Percentiles rank a stretch among this genome's conserved stretches.
Evolutionary conservation across 2,888 invertebrate genomes (phyloP).

Genomic region (Drosophila helvetica): DNA sequence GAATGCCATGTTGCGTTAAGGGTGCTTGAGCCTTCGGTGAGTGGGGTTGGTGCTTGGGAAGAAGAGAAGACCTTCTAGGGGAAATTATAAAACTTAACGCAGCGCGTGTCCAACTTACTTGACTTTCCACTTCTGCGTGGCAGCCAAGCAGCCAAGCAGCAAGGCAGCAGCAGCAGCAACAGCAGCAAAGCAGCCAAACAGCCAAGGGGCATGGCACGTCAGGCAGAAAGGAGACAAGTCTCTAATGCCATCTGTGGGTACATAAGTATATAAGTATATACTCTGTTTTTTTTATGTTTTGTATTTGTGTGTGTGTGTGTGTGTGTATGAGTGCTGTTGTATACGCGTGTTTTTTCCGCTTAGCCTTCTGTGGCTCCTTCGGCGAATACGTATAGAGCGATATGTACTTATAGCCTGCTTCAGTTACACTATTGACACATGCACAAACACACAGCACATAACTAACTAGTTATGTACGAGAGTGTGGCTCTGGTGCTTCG

Average conservation of each 20-base stretch:
- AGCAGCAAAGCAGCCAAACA: background rate
- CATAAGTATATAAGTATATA: slow-evolving; percentile 5
- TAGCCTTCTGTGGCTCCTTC: slow-evolving; percentile 16
- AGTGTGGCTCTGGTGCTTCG: background rate
- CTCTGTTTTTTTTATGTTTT: too few species aligned
- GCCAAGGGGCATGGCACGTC: slow-evolving; percentile 26
- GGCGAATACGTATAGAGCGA: slow-evolving; percentile 10
- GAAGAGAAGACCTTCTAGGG: slow-evolving; percentile 62
- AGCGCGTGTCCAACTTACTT: slow-evolving; percentile 65
- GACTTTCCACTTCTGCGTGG: slow-evolving; percentile 57
- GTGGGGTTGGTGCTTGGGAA: slow-evolving; percentile 12
- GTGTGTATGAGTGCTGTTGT: slow-evolving; percentile 14
- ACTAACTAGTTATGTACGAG: background rate
- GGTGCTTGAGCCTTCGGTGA: slow-evolving; percentile 2
- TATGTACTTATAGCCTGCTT: slow-evolving; percentile 28
- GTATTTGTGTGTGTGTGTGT: slow-evolving; percentile 8
- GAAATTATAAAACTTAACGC: slow-evolving; percentile 66
- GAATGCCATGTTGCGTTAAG: background rate
- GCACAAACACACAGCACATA: slow-evolving; percentile 25
- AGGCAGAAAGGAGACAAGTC: slow-evolving; percentile 41
- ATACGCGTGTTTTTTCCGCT: slow-evolving; percentile 28
- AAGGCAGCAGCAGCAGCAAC: background rate
- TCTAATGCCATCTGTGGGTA: slow-evolving; percentile 26
- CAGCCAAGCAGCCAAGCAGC: slow-evolving; percentile 4
- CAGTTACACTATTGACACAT: slow-evolving; percentile 60